Conservation (phyloP, 2,113 vertebrate genomes). For the Dipodomys stephensi region DNA sequence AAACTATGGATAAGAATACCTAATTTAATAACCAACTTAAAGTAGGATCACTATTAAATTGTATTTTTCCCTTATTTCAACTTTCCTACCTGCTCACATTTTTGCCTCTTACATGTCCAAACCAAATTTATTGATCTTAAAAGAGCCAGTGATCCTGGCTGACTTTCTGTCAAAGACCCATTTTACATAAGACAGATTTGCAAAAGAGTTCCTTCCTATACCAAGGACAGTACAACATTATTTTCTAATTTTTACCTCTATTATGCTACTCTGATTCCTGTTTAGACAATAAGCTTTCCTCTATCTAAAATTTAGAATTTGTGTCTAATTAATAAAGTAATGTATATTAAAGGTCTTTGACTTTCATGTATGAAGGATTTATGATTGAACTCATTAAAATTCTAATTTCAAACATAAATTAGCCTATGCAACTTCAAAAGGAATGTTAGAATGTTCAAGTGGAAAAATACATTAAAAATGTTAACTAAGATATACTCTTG, state of each 20-base stretch:
- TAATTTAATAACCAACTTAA: slow-evolving; percentile 18
- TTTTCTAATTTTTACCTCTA: slow-evolving; percentile 59
- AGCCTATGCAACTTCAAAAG: slow-evolving; percentile 67
- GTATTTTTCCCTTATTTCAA: neutral
- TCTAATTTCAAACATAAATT: slow-evolving; percentile 61
- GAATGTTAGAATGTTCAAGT: slow-evolving; percentile 46
- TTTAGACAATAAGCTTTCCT: slow-evolving; percentile 57
- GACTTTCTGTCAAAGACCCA: neutral
- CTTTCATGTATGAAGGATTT: slow-evolving; percentile 55
- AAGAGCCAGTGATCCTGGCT: neutral
- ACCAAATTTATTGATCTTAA: neutral
- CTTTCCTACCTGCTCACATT: neutral
- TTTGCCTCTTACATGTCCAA: neutral
- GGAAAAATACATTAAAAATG: slow-evolving; percentile 44
- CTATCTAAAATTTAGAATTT: slow-evolving; percentile 46
- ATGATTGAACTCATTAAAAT: slow-evolving; percentile 62
- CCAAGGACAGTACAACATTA: neutral
- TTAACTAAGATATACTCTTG: neutral
- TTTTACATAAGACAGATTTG: slow-evolving; percentile 24
- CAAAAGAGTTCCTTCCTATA: neutral
- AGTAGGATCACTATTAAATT: neutral
- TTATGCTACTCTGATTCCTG: slow-evolving; percentile 46
- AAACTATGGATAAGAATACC: neutral
- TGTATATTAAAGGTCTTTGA: slow-evolving; percentile 56
- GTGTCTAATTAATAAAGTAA: slow-evolving; percentile 58